Conservation (phyloP, 2,888 invertebrate species). For the Synanthedon vespiformis region DNA sequence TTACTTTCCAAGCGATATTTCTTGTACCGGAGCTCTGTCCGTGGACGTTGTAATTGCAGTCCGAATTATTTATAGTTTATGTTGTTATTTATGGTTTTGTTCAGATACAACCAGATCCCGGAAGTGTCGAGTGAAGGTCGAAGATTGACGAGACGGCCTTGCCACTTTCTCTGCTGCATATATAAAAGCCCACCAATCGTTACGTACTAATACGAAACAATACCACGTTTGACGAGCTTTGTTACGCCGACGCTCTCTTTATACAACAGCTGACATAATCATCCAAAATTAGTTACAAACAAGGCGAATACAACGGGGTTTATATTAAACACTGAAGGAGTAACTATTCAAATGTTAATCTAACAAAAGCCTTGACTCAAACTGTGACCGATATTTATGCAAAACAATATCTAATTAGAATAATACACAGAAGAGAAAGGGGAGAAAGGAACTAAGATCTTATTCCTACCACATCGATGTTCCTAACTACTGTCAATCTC, state of each 20-base stretch:
- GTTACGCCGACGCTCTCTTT: constrained; percentile 41
- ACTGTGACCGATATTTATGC: constrained; percentile 19
- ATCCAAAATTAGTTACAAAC: constrained; percentile 26
- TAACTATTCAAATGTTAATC: constrained; percentile 38
- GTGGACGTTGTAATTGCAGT: constrained; percentile 11
- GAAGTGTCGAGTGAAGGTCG: constrained; percentile 55
- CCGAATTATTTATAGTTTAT: constrained; percentile 9
- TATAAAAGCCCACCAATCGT: constrained; percentile 46
- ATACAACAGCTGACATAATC: constrained; percentile 57
- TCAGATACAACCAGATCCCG: constrained; percentile 33
- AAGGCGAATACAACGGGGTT: no score
- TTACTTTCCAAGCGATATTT: constrained; percentile 16
- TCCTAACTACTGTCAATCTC: no score
- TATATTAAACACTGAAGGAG: constrained; percentile 2
- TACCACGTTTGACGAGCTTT: constrained; percentile 32
- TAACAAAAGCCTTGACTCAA: constrained; percentile 49
- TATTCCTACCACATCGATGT: no score
- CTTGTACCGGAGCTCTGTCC: constrained; percentile 2
- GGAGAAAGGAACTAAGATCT: no score
- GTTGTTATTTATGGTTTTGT: constrained; percentile 10
- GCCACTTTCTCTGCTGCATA: constrained; percentile 58
- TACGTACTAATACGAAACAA: constrained; percentile 44
- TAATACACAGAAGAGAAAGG: no score
- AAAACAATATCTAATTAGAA: no score
- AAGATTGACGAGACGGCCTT: constrained; percentile 53